These are phyloP conservation scores for Acropternis orthonyx DNA, from an alignment of 2,797 vertebrate species.

Conservation along the genomic window DNA sequence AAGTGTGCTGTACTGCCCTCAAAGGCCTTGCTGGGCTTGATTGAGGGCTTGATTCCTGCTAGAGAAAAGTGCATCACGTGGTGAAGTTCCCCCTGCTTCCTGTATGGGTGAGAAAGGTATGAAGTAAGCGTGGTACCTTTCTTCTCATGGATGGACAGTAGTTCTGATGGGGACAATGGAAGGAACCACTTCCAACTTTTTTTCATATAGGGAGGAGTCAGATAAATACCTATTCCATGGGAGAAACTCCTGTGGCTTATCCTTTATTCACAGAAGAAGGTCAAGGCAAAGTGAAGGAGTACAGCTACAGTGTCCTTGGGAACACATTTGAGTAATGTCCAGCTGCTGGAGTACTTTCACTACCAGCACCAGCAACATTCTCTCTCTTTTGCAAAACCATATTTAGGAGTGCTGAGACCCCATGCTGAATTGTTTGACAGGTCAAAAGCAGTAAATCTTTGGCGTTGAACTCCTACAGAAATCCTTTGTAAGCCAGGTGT, in stretches of 20 bases:
- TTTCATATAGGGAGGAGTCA: not conserved
- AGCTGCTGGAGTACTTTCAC: not conserved
- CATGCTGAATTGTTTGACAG: rapidly evolving
- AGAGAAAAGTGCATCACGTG: not conserved
- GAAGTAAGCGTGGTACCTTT: not conserved
- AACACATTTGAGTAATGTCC: rapidly evolving
- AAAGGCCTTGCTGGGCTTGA: not conserved
- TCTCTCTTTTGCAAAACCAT: not conserved
- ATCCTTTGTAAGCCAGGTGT: not conserved
- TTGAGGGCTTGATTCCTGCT: not conserved
- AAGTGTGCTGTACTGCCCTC: not conserved
- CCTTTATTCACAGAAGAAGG: not conserved
- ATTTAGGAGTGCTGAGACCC: not conserved
- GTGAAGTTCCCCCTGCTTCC: not conserved
- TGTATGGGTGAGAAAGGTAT: not conserved
- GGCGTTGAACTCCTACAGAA: not conserved
- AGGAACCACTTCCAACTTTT: not conserved
- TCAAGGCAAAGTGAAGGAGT: not conserved
- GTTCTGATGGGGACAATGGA: not conserved
- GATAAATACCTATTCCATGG: not conserved
- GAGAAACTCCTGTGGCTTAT: not conserved
- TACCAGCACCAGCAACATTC: not conserved
- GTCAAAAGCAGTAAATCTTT: not conserved
- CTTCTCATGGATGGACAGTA: not conserved
- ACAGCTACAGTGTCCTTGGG: not conserved